A percentile compares a stretch with the other conserved stretches of the same genome.
Evolutionary conservation across 2,113 vertebrate genomes (phyloP).

Genomic region (Bujurquina vittata): DNA sequence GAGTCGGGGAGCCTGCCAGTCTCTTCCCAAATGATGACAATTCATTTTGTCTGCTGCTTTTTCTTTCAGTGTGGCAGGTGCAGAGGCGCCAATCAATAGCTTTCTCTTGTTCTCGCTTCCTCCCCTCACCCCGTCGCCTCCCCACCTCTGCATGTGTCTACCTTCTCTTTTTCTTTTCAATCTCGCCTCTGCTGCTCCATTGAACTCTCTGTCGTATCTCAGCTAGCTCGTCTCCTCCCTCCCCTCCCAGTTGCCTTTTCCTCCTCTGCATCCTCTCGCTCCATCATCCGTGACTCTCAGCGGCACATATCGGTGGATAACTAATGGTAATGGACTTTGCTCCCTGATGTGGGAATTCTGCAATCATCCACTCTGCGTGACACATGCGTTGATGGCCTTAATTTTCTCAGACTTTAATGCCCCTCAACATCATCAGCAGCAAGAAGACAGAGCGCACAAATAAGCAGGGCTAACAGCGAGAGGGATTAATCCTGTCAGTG

Average conservation of each 20-base stretch:
- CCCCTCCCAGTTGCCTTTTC: neutral
- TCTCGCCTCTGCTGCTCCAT: neutral
- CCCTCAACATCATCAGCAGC: constrained; percentile 59
- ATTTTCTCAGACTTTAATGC: constrained; percentile 67
- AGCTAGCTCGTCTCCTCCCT: constrained; percentile 6
- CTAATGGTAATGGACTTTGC: constrained; percentile 73
- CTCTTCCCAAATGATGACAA: constrained; percentile 73
- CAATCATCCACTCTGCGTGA: constrained; percentile 68
- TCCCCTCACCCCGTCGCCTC: neutral
- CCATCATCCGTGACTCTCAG: constrained; percentile 58
- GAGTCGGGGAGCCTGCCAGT: constrained; percentile 45
- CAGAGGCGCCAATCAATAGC: constrained; percentile 57
- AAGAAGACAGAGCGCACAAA: constrained; percentile 48
- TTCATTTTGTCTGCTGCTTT: constrained; percentile 62
- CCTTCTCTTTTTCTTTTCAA: constrained; percentile 13
- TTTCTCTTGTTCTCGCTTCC: constrained; percentile 31
- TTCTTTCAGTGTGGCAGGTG: constrained; percentile 48
- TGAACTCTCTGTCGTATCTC: constrained; percentile 7
- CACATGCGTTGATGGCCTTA: constrained; percentile 62
- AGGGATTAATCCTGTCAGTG: constrained; percentile 31
- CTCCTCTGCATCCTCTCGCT: constrained; percentile 11
- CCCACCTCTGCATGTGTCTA: neutral
- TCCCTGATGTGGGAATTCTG: constrained; percentile 73
- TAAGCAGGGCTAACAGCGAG: constrained; percentile 37
- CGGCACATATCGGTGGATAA: constrained; percentile 65